phyloP scores from a whole-genome alignment of 2,888 invertebrate species.

The Incurvaria masculella region DNA sequence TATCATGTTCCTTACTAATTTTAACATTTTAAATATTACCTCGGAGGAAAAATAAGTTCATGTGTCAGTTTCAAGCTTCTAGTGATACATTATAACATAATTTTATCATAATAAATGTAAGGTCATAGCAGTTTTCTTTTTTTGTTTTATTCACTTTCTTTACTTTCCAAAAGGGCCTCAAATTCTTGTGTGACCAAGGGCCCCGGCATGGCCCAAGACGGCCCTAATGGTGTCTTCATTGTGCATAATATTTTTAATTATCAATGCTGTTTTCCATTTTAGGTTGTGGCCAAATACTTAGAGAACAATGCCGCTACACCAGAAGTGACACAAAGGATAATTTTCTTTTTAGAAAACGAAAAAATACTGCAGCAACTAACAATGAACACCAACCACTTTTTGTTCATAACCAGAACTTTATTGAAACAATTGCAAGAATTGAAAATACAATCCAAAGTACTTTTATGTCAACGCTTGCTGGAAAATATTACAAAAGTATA shows the following conservation, averaged over 20 bases:
- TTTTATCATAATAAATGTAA: background rate
- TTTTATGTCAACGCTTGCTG: constrained; percentile 25
- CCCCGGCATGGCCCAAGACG: background rate
- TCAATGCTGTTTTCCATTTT: constrained; percentile 17
- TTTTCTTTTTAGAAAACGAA: constrained; percentile 33
- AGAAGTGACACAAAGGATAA: constrained; percentile 26
- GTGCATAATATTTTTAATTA: background rate
- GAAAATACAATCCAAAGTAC: constrained; percentile 18
- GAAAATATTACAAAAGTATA: constrained; percentile 31
- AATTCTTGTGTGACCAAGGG: background rate
- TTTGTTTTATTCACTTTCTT: background rate
- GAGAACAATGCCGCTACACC: constrained; percentile 27
- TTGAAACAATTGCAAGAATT: constrained; percentile 24
- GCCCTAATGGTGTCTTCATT: too few species aligned
- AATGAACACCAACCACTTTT: constrained; percentile 30
- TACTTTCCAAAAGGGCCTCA: background rate
- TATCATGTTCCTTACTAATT: too few species aligned
- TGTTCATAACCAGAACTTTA: constrained; percentile 29
- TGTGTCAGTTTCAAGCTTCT: too few species aligned
- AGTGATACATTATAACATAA: background rate
- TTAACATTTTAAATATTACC: too few species aligned
- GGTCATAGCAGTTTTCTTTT: too few species aligned
- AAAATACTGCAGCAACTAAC: constrained; percentile 31
- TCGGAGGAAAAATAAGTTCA: too few species aligned
- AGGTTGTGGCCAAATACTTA: constrained; percentile 38